These are phyloP conservation scores for Phragmatobia fuliginosa DNA, from an alignment of 2,888 invertebrate species.

Conservation along the genomic window DNA sequence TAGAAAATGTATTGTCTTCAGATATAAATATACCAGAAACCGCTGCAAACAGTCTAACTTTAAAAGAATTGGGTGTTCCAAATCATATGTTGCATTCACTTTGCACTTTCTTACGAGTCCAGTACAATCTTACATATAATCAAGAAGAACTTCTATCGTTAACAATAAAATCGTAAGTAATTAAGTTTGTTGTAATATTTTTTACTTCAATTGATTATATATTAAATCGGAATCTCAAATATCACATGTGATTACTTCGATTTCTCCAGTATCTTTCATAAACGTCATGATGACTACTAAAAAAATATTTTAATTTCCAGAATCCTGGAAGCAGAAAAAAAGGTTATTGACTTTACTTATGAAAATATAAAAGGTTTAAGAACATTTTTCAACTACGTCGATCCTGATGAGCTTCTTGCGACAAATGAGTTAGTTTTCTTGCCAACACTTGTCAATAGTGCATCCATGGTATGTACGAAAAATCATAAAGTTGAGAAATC, in stretches of 20 bases:
- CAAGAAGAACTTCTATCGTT: slow-evolving; percentile 24
- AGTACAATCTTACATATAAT: slow-evolving; percentile 16
- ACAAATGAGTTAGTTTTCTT: slow-evolving; percentile 63
- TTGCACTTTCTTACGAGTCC: slow-evolving; percentile 1
- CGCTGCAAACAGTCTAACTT: slow-evolving; percentile 9
- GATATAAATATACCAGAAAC: slow-evolving; percentile 30
- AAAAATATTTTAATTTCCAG: slow-evolving; percentile 1
- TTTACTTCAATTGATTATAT: too few relatives aligned
- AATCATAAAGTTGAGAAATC: background rate
- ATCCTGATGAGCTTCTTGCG: slow-evolving; percentile 66
- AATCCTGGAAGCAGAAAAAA: slow-evolving; percentile 8
- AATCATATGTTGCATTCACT: slow-evolving; percentile 39
- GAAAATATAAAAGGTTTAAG: slow-evolving; percentile 14
- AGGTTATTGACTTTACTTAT: background rate
- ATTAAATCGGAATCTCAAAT: too few relatives aligned
- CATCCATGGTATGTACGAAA: slow-evolving; percentile 4
- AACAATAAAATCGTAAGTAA: slow-evolving; percentile 9
- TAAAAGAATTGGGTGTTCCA: slow-evolving; percentile 14
- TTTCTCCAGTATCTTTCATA: background rate
- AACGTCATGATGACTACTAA: background rate
- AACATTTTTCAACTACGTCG: slow-evolving; percentile 40
- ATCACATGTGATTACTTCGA: background rate
- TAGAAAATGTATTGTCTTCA: slow-evolving; percentile 12
- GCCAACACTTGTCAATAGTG: slow-evolving; percentile 51
- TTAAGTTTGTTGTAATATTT: background rate